phyloP scores from a whole-genome alignment of 2,113 vertebrate species.

The Labeo rohita region DNA sequence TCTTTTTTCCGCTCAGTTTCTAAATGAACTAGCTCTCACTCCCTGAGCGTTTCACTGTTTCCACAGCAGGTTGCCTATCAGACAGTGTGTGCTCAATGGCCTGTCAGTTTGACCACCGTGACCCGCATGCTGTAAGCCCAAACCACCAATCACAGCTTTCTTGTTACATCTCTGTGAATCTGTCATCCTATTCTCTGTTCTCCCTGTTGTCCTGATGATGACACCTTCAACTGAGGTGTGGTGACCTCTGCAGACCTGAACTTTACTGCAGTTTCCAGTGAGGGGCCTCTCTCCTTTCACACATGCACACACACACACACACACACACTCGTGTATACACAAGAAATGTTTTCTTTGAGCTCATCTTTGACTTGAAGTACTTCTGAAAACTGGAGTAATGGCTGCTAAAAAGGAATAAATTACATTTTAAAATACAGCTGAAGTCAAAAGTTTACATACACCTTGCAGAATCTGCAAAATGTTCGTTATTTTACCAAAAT shows the following conservation, averaged over 20 bases:
- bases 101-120: slow-evolving; percentile 41
- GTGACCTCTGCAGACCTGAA: slow-evolving; percentile 37
- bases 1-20: neutral
- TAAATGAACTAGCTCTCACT: slow-evolving; percentile 50
- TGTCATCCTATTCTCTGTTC: neutral
- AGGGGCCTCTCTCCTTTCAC: neutral
- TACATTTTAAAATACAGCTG: too few relatives aligned
- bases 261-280: slow-evolving; percentile 37
- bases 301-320: slow-evolving; percentile 12
- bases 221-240: slow-evolving; percentile 43
- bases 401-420: too few relatives aligned
- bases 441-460: too few relatives aligned
- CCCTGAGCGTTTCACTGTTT: slow-evolving; percentile 45
- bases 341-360: neutral
- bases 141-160: slow-evolving; percentile 36
- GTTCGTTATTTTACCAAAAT: too few relatives aligned
- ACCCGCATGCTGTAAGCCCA: neutral
- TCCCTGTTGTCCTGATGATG: slow-evolving; percentile 22
- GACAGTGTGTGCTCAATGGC: slow-evolving; percentile 37
- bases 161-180: neutral
- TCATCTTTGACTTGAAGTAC: neutral
- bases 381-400: neutral
- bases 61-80: slow-evolving; percentile 42
- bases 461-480: too few relatives aligned
- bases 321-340: neutral